Evolutionary conservation across 1,140 invertebrate species (phyloP).

Genomic region (Drosophila sp.): DNA sequence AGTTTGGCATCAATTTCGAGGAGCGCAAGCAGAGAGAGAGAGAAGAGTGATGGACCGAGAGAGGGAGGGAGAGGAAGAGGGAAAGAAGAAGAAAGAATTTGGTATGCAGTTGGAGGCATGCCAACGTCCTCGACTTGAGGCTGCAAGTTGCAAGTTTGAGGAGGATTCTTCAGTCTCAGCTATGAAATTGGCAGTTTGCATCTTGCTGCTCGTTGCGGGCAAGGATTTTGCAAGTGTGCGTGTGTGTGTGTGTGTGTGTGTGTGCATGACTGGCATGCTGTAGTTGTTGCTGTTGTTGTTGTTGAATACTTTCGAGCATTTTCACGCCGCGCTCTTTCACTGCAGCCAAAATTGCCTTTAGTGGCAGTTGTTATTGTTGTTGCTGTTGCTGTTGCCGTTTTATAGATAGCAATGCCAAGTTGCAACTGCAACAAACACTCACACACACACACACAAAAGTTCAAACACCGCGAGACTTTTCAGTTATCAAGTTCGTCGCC

Average conservation of each 20-base stretch:
- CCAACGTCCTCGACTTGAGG: conserved; percentile 48
- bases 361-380: conserved; percentile 37
- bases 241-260: conserved; percentile 46
- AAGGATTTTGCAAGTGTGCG: conserved; percentile 58
- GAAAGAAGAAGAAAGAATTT: conserved; percentile 63
- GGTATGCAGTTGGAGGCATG: conserved; percentile 79
- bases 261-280: conserved; percentile 67
- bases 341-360: conserved; percentile 49
- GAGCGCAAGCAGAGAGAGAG: conserved; percentile 8
- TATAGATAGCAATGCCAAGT: conserved; percentile 45
- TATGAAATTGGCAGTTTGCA: conserved; percentile 81
- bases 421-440: conserved; percentile 30
- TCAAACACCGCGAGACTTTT: conserved; percentile 37
- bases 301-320: conserved; percentile 56
- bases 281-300: conserved; percentile 36
- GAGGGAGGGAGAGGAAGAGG: neutral
- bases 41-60: neutral
- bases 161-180: conserved; percentile 45
- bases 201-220: conserved; percentile 39
- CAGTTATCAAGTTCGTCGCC: conserved; percentile 55
- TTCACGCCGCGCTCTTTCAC: conserved; percentile 58
- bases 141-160: conserved; percentile 7
- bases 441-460: conserved; percentile 26
- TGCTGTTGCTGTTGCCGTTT: conserved; percentile 37
- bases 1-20: conserved; percentile 75